Evolutionary conservation across 2,113 vertebrate genomes (phyloP).

Genomic region (Phocoena sinus): DNA sequence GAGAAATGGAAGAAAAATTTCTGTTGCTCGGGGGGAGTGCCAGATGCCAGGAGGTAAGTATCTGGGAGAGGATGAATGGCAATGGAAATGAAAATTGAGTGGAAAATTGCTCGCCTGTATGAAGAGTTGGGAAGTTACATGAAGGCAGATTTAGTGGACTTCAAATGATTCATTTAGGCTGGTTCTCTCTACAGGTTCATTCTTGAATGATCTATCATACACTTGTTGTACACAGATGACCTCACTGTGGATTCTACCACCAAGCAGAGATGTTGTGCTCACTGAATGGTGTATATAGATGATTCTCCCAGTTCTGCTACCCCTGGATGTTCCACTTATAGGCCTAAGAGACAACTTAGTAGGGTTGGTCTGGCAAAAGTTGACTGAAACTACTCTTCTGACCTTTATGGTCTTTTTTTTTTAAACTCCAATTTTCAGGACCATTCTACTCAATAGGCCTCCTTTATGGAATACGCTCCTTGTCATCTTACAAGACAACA

Average conservation of each 20-base stretch:
- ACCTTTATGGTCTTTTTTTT: not conserved
- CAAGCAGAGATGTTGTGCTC: not conserved
- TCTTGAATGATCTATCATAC: not conserved
- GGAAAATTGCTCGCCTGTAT: not conserved
- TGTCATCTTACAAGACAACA: not conserved
- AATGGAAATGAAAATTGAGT: not conserved
- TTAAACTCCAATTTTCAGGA: not conserved
- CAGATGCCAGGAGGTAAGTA: not conserved
- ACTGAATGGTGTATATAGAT: too few relatives aligned
- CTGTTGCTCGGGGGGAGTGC: fast-evolving
- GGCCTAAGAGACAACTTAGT: not conserved
- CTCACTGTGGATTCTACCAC: not conserved
- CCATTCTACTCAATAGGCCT: not conserved
- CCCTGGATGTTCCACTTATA: not conserved
- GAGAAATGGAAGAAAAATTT: not conserved
- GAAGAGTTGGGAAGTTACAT: not conserved
- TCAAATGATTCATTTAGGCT: not conserved
- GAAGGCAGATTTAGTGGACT: not conserved
- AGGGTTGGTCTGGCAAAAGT: not conserved
- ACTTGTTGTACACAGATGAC: not conserved
- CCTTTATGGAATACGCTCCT: not conserved
- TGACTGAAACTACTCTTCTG: not conserved
- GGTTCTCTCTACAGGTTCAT: not conserved
- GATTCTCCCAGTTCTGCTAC: not conserved
- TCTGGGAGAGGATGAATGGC: not conserved